Evolutionary conservation across 1,140 invertebrate species (phyloP), one percentile per base, ranked within the genome.

Genomic region (Triops cancriformis): DNA sequence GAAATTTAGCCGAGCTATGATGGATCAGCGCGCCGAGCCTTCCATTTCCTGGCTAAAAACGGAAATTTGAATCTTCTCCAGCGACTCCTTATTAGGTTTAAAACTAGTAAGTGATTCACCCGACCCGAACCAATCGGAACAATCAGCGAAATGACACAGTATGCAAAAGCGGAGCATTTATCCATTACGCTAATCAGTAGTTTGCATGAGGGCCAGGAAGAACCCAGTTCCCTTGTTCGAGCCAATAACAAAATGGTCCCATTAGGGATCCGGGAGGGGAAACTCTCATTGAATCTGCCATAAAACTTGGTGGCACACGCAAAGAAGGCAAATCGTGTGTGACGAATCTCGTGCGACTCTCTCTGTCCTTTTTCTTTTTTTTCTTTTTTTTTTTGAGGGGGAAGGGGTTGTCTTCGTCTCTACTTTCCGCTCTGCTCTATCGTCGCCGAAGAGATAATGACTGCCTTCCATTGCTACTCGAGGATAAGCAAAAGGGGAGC

Each of bases 251-350:
- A 64, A 64, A 64, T 64, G 51, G 51, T 64, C 51, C 51, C 51
- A 64, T 64, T 64, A 64, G 51, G n/a, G 51, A 64, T 14, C 18
- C 23, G 51, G 51, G n/a, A 37, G 31, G 45, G 51, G 51, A 64
- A 64, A 64, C 10, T n/a, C 51, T 64, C 51, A 64, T 64, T 64
- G 51, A 64, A 64, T 18, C 51, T n/a, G 0, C 14, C 51, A 64
- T 64, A 64, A 64, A 64, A 64, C 51, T 64, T 23, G n/a, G 51
- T 64, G 51, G 51, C 51, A 64, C 51, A 64, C 51, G 51, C 51
- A 64, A 64, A 64, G 51, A 64, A 64, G 51, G 51, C 51, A 64
- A 64, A 64, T 64, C 23, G 51, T 64, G 51, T 64, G 51, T 64
- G 51, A 64, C 51, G 51, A 23, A 64, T 64, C 23, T 64, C 51